Evolutionary conservation across 2,888 invertebrate genomes (phyloP), one percentile per base, ranked within the genome.

Genomic region (Parnassius apollo): DNA sequence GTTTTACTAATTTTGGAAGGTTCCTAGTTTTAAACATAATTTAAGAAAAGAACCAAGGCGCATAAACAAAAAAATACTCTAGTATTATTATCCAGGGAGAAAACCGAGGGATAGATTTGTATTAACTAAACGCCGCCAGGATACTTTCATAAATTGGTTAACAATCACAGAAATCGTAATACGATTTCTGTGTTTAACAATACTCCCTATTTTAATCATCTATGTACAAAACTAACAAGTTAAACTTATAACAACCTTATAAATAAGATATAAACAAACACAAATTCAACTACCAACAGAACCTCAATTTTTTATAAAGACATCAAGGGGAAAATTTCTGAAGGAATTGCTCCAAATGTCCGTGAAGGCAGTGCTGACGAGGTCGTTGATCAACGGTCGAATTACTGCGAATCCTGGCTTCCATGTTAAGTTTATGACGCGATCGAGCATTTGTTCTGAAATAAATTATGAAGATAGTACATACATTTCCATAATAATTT

Each of bases 361-460:
- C 0, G 96, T 96, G 82, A 97, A 97, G 8, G 96, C 96, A 0
- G 94, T 95, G 78, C 96, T 95, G 66, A 97, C 96, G 65, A 97
- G 89, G 79, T 97, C 96, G 82, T 96, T 96, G 75, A 97, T 96
- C 57, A 96, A 85, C 0, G 96, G 96, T 66, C 94, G 92, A 59
- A 96, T 93, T 50, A 96, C 88, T 1, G 95, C 94, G 75, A 97
- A 95, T 44, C 96, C 96, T 0, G 96, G 94, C 73, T 95, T 95
- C 97, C 97, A 97, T 42, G 95, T 93, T 13, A 93, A 93, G 82
- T 97, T 97, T 77, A 97, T 97, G 49, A 97, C 88, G 55, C 94
- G 93, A 79, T 96, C 96, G 54, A 96, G 85, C 68, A 96, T 85
- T 66, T 91, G 89, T 78, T 95, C 95, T 94, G 89, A 46, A 88